Percentiles rank a stretch among this genome's conserved stretches.
Conservation (phyloP, 1,140 invertebrate genomes). For the Protaetia brevitarsis region DNA sequence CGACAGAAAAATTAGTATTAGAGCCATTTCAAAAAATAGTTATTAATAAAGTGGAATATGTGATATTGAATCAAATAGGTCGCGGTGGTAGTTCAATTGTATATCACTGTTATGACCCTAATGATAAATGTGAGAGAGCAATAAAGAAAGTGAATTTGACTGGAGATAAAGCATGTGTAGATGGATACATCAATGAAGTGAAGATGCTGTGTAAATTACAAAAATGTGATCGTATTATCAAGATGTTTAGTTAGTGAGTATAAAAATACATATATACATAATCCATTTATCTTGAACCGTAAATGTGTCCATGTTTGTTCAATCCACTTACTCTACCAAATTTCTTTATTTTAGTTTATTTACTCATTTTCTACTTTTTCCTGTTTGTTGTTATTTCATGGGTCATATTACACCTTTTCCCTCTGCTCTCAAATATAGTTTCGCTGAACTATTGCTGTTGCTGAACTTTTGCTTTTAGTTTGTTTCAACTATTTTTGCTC, state of each 20-base stretch:
- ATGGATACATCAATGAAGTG: conserved; percentile 90
- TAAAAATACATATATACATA: no score
- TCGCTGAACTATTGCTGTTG: no score
- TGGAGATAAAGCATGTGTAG: conserved; percentile 60
- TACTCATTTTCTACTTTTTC: no score
- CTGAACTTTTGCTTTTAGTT: no score
- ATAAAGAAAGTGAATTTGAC: conserved; percentile 62
- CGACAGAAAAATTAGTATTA: background rate
- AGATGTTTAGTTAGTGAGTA: conserved; percentile 86
- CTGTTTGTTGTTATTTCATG: no score
- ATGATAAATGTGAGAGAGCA: conserved; percentile 34
- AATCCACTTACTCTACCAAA: no score
- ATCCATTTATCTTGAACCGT: no score
- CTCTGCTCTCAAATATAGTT: no score
- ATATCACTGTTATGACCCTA: conserved; percentile 37
- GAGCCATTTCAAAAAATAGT: conserved; percentile 28
- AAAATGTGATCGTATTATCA: conserved; percentile 77
- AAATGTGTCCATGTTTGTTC: no score
- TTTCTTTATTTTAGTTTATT: no score
- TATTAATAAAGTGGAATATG: conserved; percentile 40
- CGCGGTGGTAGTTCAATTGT: conserved; percentile 46
- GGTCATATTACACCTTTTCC: no score
- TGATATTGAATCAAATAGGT: conserved; percentile 41
- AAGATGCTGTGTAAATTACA: conserved; percentile 80
- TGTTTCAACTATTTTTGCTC: no score